phyloP scores from a whole-genome alignment of 2,888 invertebrate genomes.

The Lasioglossum vierecki region DNA sequence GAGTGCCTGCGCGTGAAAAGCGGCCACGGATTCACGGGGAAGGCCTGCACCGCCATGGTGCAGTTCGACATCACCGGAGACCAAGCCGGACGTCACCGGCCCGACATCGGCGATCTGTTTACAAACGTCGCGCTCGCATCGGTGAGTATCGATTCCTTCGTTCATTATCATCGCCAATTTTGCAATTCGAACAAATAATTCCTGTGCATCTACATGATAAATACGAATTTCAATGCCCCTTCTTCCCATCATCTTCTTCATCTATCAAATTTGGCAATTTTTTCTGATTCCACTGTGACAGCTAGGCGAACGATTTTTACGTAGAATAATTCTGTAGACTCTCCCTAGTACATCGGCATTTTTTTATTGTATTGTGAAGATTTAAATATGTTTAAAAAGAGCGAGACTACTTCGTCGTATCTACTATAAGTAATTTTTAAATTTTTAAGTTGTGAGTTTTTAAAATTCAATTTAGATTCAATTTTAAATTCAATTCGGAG shows the following conservation, averaged over 20 bases:
- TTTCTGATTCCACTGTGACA: neutral
- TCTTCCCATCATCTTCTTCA: too few relatives aligned
- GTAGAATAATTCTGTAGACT: neutral
- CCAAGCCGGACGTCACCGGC: slow-evolving; percentile 31
- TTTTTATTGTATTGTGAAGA: neutral
- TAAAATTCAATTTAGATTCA: too few relatives aligned
- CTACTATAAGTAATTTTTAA: too few relatives aligned
- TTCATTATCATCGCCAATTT: neutral
- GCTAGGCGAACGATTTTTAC: neutral
- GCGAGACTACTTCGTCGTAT: too few relatives aligned
- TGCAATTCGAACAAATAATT: too few relatives aligned
- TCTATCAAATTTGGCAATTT: neutral
- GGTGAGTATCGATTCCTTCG: slow-evolving; percentile 65
- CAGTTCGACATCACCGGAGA: slow-evolving; percentile 76
- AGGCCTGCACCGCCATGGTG: slow-evolving; percentile 88
- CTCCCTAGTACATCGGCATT: neutral
- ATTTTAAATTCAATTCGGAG: too few relatives aligned
- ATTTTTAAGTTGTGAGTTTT: too few relatives aligned
- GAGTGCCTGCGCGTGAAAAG: slow-evolving; percentile 87
- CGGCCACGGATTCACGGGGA: slow-evolving; percentile 85
- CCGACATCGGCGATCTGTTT: slow-evolving; percentile 74
- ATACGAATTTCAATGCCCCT: too few relatives aligned
- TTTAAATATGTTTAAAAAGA: neutral
- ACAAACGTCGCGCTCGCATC: slow-evolving; percentile 72
- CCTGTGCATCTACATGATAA: too few relatives aligned